Conservation (phyloP, 2,888 invertebrate species). For the Drosophila eohydei region DNA sequence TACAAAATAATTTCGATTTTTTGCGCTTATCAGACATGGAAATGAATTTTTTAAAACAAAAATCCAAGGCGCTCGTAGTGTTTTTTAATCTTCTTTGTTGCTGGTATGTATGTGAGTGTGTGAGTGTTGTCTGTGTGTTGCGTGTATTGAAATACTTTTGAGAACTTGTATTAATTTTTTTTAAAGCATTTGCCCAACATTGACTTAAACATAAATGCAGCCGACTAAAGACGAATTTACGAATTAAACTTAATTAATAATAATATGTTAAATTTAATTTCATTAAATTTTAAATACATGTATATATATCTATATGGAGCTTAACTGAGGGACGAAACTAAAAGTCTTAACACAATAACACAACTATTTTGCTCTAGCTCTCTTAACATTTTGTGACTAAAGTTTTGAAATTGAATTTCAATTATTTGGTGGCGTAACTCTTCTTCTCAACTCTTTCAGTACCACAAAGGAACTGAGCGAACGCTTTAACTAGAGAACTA, state of each 20-base stretch:
- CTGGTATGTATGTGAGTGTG: constrained; percentile 24
- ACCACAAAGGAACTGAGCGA: constrained; percentile 42
- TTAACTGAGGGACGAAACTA: constrained; percentile 30
- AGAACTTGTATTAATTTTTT: constrained; percentile 26
- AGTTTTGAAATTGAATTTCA: constrained; percentile 66
- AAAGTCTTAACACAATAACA: constrained; percentile 42
- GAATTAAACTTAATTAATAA: constrained; percentile 20
- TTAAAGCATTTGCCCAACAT: constrained; percentile 41
- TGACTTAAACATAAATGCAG: constrained; percentile 63
- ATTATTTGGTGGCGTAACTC: constrained; percentile 48
- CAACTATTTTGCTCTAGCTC: constrained; percentile 32
- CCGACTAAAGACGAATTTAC: constrained; percentile 36
- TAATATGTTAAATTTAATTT: constrained; percentile 41
- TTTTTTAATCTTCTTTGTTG: constrained; percentile 17
- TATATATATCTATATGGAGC: constrained; percentile 4
- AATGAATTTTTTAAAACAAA: constrained; percentile 80
- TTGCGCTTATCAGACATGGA: constrained; percentile 24
- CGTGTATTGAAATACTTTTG: constrained; percentile 59
- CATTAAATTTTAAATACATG: constrained; percentile 21
- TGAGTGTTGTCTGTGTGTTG: constrained; percentile 21
- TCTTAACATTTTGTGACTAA: constrained; percentile 62
- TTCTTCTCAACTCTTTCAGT: constrained; percentile 28
- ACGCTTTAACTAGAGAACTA: constrained; percentile 4
- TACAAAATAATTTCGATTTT: constrained; percentile 45
- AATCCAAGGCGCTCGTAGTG: constrained; percentile 62